Conservation (phyloP, 2,113 vertebrate genomes). For the Orycteropus afer region DNA sequence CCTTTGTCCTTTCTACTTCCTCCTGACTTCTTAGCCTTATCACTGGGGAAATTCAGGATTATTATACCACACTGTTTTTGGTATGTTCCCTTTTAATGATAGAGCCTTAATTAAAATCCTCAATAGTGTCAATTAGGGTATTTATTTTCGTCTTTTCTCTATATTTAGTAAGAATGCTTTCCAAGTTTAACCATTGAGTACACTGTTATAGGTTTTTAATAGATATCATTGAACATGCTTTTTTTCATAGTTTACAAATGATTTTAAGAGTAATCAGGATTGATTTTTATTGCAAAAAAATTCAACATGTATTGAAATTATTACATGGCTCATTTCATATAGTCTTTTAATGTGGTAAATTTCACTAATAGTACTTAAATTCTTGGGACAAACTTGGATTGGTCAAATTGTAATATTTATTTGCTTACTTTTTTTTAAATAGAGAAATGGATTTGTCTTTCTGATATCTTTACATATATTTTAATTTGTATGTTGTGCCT, state of each 20-base stretch:
- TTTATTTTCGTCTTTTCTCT: background rate
- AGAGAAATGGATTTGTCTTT: background rate
- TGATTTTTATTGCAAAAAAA: slow-evolving; percentile 1
- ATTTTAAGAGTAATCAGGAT: background rate
- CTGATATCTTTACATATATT: background rate
- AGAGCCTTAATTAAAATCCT: background rate
- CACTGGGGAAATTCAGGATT: too few species aligned
- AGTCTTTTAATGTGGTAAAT: background rate
- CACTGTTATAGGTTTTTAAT: background rate
- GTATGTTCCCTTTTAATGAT: background rate
- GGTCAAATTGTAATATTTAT: background rate
- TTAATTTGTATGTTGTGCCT: background rate
- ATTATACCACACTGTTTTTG: background rate
- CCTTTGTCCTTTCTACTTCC: too few species aligned
- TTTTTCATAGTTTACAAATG: background rate
- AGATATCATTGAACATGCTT: background rate
- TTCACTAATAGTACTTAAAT: background rate
- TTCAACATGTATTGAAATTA: background rate
- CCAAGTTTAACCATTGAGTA: background rate
- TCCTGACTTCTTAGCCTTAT: too few species aligned
- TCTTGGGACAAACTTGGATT: background rate
- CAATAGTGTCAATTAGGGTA: background rate
- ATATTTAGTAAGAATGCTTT: background rate
- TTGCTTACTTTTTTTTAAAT: background rate
- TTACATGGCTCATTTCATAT: background rate